Percentiles rank a stretch among this genome's conserved stretches.
Conservation (phyloP, 2,888 invertebrate species). For the Thymelicus sylvestris region DNA sequence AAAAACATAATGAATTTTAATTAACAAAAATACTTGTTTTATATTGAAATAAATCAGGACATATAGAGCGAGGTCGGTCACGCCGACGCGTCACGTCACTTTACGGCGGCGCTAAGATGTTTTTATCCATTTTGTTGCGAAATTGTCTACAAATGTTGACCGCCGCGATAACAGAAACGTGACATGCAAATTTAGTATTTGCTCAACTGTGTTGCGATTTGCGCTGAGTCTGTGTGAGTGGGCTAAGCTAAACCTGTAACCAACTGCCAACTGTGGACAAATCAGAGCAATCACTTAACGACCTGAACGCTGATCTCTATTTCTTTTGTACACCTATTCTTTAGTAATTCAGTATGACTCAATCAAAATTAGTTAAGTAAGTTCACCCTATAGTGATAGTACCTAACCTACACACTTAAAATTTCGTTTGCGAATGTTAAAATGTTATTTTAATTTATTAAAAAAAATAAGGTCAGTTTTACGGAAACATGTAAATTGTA, state of each 20-base stretch:
- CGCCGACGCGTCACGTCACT: not conserved
- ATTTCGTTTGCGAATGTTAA: too few species aligned
- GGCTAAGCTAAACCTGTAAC: not conserved
- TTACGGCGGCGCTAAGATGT: constrained; percentile 3
- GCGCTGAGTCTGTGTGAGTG: too few species aligned
- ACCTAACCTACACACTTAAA: too few species aligned
- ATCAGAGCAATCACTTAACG: not conserved
- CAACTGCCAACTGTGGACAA: not conserved
- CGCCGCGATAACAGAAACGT: constrained; percentile 25
- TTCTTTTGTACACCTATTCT: too few species aligned
- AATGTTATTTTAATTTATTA: too few species aligned
- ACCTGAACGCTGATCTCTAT: too few species aligned
- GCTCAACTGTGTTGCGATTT: not conserved
- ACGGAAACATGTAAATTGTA: too few species aligned
- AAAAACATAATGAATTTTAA: not conserved
- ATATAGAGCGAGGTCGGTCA: constrained; percentile 22
- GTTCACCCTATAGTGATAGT: too few species aligned
- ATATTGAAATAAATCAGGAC: not conserved
- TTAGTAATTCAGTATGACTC: too few species aligned
- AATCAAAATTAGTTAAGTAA: too few species aligned
- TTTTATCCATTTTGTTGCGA: constrained; percentile 18
- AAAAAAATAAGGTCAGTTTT: too few species aligned
- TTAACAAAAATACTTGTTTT: not conserved
- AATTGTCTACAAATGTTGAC: constrained; percentile 23
- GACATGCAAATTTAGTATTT: constrained; percentile 28